phyloP scores from a whole-genome alignment of 1,140 invertebrate species.

The Bombus impatiens region DNA sequence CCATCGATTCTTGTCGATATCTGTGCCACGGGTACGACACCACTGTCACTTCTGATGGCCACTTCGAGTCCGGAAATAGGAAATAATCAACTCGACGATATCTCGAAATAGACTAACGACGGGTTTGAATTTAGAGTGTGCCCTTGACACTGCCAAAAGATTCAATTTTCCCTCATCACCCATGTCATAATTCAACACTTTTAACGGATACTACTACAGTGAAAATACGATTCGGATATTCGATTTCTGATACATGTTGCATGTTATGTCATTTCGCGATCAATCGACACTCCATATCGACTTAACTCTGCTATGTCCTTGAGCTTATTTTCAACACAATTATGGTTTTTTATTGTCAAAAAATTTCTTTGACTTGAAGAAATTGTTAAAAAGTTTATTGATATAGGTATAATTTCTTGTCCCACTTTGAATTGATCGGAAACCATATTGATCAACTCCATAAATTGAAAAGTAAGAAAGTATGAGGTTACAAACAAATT shows the following conservation, averaged over 20 bases:
- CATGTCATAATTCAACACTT: background rate
- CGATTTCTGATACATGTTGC: background rate
- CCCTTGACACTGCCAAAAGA: constrained; percentile 38
- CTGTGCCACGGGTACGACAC: constrained; percentile 21
- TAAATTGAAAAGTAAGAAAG: too few relatives aligned
- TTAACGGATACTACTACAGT: background rate
- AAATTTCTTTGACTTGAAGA: background rate
- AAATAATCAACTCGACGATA: constrained; percentile 30
- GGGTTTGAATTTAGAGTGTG: constrained; percentile 15
- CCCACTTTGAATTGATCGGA: background rate
- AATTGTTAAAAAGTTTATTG: background rate
- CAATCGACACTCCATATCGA: background rate
- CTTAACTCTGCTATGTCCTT: too few relatives aligned
- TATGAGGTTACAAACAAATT: background rate
- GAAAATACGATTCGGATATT: background rate
- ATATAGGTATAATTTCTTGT: background rate
- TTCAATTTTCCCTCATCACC: constrained; percentile 22
- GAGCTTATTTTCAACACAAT: background rate
- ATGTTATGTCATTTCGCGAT: background rate
- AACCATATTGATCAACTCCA: background rate
- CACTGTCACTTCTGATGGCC: constrained; percentile 20
- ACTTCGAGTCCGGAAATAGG: constrained; percentile 47
- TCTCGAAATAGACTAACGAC: constrained; percentile 20
- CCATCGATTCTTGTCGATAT: constrained; percentile 23
- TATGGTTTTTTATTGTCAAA: background rate